Evolutionary conservation across 2,797 vertebrate genomes (phyloP).

Genomic region (Pseudochaenichthys georgianus): DNA sequence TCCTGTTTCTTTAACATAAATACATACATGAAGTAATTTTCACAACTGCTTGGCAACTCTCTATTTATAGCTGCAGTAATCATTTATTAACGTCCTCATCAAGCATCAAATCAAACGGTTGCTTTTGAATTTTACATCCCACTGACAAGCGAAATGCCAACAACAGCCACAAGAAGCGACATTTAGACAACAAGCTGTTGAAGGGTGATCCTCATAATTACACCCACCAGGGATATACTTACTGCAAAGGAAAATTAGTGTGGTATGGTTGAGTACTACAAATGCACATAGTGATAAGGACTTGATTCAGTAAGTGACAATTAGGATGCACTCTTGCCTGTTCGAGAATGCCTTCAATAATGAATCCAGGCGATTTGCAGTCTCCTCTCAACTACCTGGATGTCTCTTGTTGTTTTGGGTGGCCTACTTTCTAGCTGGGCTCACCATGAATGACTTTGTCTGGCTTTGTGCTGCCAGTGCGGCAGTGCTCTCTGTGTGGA

Average conservation of each 20-base stretch:
- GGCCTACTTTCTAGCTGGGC: slow-evolving; percentile 73
- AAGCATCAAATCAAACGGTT: slow-evolving; percentile 76
- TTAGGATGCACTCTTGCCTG: slow-evolving; percentile 66
- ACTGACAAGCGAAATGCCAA: slow-evolving; percentile 66
- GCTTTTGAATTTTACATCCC: slow-evolving; percentile 74
- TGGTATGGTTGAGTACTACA: slow-evolving; percentile 60
- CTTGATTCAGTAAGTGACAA: slow-evolving; percentile 71
- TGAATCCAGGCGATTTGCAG: slow-evolving; percentile 66
- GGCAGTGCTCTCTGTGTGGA: slow-evolving; percentile 33
- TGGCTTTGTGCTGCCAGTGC: slow-evolving; percentile 60
- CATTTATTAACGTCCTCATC: slow-evolving; percentile 82
- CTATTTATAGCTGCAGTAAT: slow-evolving; percentile 80
- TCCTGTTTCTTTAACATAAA: slow-evolving; percentile 83
- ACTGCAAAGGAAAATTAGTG: slow-evolving; percentile 67
- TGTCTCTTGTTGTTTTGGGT: slow-evolving; percentile 71
- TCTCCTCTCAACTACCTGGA: slow-evolving; percentile 74
- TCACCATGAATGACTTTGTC: slow-evolving; percentile 71
- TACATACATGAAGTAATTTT: slow-evolving; percentile 83
- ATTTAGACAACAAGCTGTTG: slow-evolving; percentile 66
- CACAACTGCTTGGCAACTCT: slow-evolving; percentile 79
- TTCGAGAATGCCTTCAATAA: slow-evolving; percentile 66
- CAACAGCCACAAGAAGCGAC: slow-evolving; percentile 54
- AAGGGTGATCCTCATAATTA: slow-evolving; percentile 76
- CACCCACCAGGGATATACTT: slow-evolving; percentile 70
- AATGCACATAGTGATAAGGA: slow-evolving; percentile 65